Evolutionary conservation across 2,797 vertebrate species (phyloP), one percentile per base, ranked within the genome.

Genomic region (Petrocephalus schoutedeni): DNA sequence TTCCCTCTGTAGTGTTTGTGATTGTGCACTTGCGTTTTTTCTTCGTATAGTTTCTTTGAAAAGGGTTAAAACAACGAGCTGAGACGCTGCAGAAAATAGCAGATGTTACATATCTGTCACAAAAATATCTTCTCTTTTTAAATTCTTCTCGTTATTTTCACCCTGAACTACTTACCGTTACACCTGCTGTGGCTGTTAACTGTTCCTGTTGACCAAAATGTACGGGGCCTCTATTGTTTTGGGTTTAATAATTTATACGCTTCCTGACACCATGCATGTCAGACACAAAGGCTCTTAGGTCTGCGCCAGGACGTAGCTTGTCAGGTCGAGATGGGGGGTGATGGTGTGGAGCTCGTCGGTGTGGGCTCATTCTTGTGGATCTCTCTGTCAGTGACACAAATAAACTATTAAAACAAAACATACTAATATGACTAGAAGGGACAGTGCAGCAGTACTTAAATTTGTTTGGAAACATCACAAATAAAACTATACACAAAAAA

Each of bases 241-340:
- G 8, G 74, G 41, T 49, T 80, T 49, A 80, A 80, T 49, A 80
- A 80, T 80, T n/a, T 21, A 80, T 80, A 49, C 14, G 16, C 36
- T 10, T 49, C 2, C 14, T 80, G 41, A 80, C 74, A 80, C 8
- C 19, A 21, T 80, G 74, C 36, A 80, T 80, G 74, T 54, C 51
- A 23, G 51, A 54, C n/a, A 84, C 45, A 84, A 84, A 23, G 80
- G 80, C 80, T 84, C 10, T 84, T 54, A 84, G 80, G 45, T 83
- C 21, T 83, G 45, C 21, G 1, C 19, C 53, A 23, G 21, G 49
- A 83, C 9, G n/a, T 14, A 23, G 80, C 49, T 84, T 21, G n/a
- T 53, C 80, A 53, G 80, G 80, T 16, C 53, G 80, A 21, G 80
- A 84, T n/a, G 9, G 21, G 28, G 51, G 80, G 80, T 23, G 67